A percentile compares a stretch with the other conserved stretches of the same genome.
Conservation (phyloP, 2,797 vertebrate genomes). For the Melanotaenia trifasciata region DNA sequence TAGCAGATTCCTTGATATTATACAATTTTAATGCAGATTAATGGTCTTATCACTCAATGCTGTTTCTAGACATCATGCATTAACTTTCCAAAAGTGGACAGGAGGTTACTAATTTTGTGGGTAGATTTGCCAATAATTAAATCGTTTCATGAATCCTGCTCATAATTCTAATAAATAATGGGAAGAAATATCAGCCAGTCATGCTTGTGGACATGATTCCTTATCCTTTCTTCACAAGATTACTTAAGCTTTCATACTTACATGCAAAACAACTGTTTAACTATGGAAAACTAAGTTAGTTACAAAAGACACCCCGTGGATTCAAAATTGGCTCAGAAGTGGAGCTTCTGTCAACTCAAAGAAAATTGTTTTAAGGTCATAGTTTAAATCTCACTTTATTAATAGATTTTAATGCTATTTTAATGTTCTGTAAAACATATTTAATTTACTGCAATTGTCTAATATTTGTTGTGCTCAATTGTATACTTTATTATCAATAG, state of each 20-base stretch:
- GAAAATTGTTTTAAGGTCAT: neutral
- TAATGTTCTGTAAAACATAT: neutral
- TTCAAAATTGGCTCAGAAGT: neutral
- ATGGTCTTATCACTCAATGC: neutral
- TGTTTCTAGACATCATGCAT: neutral
- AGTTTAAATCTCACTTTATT: neutral
- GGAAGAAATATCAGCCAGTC: too few species aligned
- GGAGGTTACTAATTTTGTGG: neutral
- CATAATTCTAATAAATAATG: too few species aligned
- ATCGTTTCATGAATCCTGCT: neutral
- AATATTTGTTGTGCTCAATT: neutral
- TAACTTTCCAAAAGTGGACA: neutral
- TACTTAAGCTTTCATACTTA: neutral
- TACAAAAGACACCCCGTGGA: neutral
- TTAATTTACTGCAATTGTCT: neutral
- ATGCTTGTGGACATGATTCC: too few species aligned
- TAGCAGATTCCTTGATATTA: neutral
- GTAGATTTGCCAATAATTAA: constrained; percentile 7
- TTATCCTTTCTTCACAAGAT: neutral
- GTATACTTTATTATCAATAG: neutral
- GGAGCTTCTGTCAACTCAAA: neutral
- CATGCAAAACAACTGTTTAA: constrained; percentile 3
- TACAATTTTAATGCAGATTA: neutral
- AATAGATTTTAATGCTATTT: neutral
- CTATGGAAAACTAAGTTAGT: neutral